These are phyloP conservation scores for Phaethon lepturus DNA, from an alignment of 2,113 vertebrate species.

Conservation along the genomic window DNA sequence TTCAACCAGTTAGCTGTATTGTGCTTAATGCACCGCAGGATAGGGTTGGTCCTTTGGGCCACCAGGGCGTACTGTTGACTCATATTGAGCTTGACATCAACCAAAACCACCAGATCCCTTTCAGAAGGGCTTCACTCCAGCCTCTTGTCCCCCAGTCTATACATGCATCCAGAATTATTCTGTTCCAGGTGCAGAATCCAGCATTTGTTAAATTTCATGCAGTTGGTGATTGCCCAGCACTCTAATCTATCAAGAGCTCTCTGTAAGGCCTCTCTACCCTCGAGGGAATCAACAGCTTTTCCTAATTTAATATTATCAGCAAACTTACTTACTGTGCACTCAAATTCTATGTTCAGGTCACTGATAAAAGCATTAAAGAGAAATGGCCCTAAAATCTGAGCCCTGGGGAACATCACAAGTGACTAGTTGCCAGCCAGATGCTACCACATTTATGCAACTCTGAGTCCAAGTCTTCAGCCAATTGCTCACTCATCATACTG, in stretches of 20 bases:
- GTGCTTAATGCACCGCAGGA: background rate
- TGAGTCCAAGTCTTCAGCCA: background rate
- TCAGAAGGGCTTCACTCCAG: background rate
- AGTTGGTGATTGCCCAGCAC: background rate
- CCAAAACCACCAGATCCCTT: background rate
- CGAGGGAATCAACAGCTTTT: background rate
- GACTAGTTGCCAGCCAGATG: background rate
- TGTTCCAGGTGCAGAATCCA: background rate
- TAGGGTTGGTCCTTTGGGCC: background rate
- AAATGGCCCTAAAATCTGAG: background rate
- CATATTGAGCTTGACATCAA: background rate
- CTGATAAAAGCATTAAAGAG: background rate
- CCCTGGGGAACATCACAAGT: background rate
- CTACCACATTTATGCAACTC: background rate
- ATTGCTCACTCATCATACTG: background rate
- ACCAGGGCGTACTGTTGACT: background rate
- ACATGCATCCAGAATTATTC: background rate
- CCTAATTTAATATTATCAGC: background rate
- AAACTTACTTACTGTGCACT: background rate
- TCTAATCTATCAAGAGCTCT: background rate
- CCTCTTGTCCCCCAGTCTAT: background rate
- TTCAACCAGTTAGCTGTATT: accelerated
- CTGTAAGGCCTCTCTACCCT: background rate
- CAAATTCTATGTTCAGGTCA: background rate
- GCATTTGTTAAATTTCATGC: background rate